These are phyloP conservation scores for Chlorospingus semifuscus DNA, from an alignment of 2,797 vertebrate genomes.

Conservation along the genomic window DNA sequence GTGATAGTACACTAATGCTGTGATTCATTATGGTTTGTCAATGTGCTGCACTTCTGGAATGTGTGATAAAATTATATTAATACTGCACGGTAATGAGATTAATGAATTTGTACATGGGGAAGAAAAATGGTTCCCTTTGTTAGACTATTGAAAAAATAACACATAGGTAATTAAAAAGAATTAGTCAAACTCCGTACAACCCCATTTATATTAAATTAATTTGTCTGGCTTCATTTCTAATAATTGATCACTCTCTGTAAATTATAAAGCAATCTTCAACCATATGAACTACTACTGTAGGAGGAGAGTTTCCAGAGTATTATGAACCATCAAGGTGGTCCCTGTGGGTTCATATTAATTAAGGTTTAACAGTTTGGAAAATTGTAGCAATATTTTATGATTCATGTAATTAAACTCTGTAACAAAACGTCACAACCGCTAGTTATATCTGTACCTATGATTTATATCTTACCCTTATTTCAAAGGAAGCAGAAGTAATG, in stretches of 20 bases:
- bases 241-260: constrained; percentile 79
- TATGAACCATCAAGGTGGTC: constrained; percentile 79
- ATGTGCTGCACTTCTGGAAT: constrained; percentile 91
- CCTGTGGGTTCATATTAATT: constrained; percentile 82
- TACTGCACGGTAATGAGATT: constrained; percentile 98
- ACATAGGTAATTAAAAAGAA: constrained; percentile 98
- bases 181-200: constrained; percentile 90
- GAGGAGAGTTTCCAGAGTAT: constrained; percentile 69
- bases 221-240: constrained; percentile 80
- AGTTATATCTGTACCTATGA: constrained; percentile 78
- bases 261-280: constrained; percentile 73
- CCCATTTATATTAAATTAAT: constrained; percentile 85
- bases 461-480: constrained; percentile 75
- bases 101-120: constrained; percentile 89
- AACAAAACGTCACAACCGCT: constrained; percentile 78
- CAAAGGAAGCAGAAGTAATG: constrained; percentile 72
- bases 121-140: constrained; percentile 85
- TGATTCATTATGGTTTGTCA: constrained; percentile 88
- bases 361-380: constrained; percentile 83
- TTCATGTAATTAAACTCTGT: constrained; percentile 83
- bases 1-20: constrained; percentile 81
- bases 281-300: constrained; percentile 61
- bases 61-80: constrained; percentile 99
- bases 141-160: constrained; percentile 92
- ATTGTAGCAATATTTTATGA: constrained; percentile 84